Evolutionary conservation across 2,113 vertebrate species (phyloP).

Genomic region (Melanerpes aurifrons): DNA sequence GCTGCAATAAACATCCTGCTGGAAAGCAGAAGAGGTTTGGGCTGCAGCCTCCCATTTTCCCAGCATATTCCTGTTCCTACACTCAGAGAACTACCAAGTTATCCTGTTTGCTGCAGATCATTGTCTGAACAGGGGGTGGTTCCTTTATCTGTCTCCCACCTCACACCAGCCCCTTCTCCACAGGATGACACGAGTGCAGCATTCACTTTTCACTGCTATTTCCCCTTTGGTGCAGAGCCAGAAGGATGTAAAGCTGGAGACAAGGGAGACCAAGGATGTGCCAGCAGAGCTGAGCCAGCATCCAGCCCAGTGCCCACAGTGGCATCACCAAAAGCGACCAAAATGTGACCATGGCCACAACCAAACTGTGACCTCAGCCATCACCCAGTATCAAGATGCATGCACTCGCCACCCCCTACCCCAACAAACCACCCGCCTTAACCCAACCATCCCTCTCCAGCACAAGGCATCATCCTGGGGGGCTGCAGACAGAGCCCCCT

Average conservation of each 20-base stretch:
- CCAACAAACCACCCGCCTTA: fast-evolving
- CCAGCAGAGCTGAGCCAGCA: neutral
- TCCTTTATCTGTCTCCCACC: conserved; percentile 40
- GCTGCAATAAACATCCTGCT: fast-evolving
- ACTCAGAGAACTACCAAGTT: neutral
- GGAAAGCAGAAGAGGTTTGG: neutral
- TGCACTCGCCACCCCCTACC: fast-evolving
- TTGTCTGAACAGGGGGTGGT: conserved; percentile 4
- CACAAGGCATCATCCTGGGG: neutral
- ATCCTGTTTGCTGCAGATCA: neutral
- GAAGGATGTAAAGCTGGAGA: conserved; percentile 49
- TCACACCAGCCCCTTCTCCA: conserved; percentile 38
- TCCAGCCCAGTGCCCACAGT: neutral
- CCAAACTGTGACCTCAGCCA: neutral
- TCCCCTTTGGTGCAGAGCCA: conserved; percentile 56
- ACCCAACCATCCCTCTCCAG: fast-evolving
- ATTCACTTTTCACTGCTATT: conserved; percentile 62
- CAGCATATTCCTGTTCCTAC: neutral
- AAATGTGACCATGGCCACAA: neutral
- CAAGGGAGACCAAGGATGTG: conserved; percentile 8
- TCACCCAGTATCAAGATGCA: neutral
- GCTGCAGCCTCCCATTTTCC: neutral
- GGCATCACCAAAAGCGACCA: neutral
- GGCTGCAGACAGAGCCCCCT: neutral
- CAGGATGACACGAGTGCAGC: conserved; percentile 9